These are phyloP conservation scores for Drosophila repletoides DNA, from an alignment of 1,140 invertebrate species.

Conservation along the genomic window DNA sequence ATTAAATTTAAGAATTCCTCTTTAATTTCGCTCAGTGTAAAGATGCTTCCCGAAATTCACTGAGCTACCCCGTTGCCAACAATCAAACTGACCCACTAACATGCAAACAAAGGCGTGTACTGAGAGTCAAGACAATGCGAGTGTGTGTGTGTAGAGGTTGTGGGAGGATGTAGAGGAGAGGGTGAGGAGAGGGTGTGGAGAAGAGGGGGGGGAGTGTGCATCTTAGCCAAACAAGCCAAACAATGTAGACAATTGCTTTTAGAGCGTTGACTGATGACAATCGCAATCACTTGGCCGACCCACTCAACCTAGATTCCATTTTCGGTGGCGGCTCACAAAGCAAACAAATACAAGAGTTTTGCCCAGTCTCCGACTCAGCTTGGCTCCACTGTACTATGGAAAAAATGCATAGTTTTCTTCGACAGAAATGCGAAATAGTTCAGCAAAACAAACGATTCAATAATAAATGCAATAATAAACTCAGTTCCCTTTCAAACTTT, in stretches of 20 bases:
- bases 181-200: constrained; percentile 20
- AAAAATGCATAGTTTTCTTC: no score
- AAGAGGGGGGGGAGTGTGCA: constrained; percentile 53
- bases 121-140: constrained; percentile 61
- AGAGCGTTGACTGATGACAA: constrained; percentile 81
- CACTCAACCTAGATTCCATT: constrained; percentile 75
- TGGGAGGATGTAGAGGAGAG: background rate
- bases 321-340: constrained; percentile 45
- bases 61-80: constrained; percentile 13
- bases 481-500: no score
- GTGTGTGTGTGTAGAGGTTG: constrained; percentile 14
- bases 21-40: no score
- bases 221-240: constrained; percentile 77
- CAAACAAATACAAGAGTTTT: constrained; percentile 55
- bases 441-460: no score
- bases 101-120: constrained; percentile 71
- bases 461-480: no score
- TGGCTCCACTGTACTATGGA: no score
- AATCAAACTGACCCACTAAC: constrained; percentile 67
- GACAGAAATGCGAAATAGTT: no score
- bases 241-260: constrained; percentile 81
- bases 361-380: no score
- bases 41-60: constrained; percentile 3
- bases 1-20: no score
- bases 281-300: constrained; percentile 78